Conservation (phyloP, 2,888 invertebrate genomes). For the Chrysina gloriosa region DNA sequence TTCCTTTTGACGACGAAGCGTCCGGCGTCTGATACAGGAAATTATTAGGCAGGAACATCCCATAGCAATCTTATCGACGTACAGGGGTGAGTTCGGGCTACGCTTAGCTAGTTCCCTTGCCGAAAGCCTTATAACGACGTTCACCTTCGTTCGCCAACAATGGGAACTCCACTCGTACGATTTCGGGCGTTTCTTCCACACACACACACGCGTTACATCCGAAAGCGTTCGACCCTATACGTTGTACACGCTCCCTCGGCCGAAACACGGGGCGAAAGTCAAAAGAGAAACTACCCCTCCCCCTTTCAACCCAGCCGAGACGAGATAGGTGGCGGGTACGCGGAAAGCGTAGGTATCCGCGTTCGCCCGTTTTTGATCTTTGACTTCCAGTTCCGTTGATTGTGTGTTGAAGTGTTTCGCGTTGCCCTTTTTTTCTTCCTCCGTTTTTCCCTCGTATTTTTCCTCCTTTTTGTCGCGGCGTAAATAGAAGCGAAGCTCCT, state of each 20-base stretch:
- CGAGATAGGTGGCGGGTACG: neutral
- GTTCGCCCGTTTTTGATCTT: conserved; percentile 31
- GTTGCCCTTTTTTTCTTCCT: conserved; percentile 4
- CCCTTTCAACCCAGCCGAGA: neutral
- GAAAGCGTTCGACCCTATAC: conserved; percentile 29
- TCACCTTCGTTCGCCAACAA: neutral
- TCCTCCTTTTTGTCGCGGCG: too few relatives aligned
- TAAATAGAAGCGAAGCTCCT: too few relatives aligned
- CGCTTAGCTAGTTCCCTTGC: neutral
- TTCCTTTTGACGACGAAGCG: conserved; percentile 27
- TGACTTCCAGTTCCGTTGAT: conserved; percentile 34
- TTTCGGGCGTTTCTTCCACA: conserved; percentile 44
- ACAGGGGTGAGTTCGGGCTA: neutral
- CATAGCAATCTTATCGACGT: conserved; percentile 31
- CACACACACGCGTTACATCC: conserved; percentile 49
- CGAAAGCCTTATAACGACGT: conserved; percentile 4
- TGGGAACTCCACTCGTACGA: conserved; percentile 16
- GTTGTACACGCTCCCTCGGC: neutral
- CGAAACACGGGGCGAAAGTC: too few relatives aligned
- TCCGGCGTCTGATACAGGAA: conserved; percentile 36
- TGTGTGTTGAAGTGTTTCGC: conserved; percentile 30
- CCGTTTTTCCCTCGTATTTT: neutral
- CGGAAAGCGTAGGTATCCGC: neutral
- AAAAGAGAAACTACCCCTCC: too few relatives aligned
- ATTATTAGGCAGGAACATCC: conserved; percentile 42